Percentiles rank a stretch among this genome's conserved stretches.
phyloP scores from a whole-genome alignment of 2,888 invertebrate species.

The Ceratothoa steindachneri region DNA sequence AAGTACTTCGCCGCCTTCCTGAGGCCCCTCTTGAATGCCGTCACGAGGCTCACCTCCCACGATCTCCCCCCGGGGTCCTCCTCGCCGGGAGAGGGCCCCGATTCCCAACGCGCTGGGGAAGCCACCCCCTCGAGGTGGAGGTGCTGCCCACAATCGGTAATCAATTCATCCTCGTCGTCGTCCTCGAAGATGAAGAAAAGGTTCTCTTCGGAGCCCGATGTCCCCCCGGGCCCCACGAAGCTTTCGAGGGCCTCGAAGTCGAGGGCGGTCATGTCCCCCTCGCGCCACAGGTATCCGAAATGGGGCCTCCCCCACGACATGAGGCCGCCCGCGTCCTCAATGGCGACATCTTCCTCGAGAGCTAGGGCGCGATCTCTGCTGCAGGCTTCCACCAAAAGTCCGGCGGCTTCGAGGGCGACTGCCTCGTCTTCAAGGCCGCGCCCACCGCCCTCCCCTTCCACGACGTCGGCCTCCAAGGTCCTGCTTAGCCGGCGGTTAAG shows the following conservation, averaged over 20 bases:
- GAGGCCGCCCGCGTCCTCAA: not conserved
- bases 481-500: not conserved
- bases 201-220: too few species aligned
- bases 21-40: constrained; percentile 44
- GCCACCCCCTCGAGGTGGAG: too few species aligned
- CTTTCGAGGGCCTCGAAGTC: constrained; percentile 39
- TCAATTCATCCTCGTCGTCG: constrained; percentile 30
- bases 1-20: constrained; percentile 39
- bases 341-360: not conserved
- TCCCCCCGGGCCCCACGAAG: constrained; percentile 24
- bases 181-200: constrained; percentile 43
- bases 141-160: too few species aligned
- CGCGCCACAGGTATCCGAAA: constrained; percentile 34
- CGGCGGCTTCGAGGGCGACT: not conserved
- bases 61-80: not conserved
- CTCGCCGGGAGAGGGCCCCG: not conserved
- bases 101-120: not conserved
- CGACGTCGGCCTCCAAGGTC: not conserved
- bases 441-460: not conserved
- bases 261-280: constrained; percentile 29
- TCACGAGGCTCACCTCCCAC: constrained; percentile 31
- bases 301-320: not conserved
- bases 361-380: not conserved
- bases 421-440: not conserved
- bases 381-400: not conserved